phyloP scores from a whole-genome alignment of 2,888 invertebrate genomes.

The Drosophila atroscutellata region DNA sequence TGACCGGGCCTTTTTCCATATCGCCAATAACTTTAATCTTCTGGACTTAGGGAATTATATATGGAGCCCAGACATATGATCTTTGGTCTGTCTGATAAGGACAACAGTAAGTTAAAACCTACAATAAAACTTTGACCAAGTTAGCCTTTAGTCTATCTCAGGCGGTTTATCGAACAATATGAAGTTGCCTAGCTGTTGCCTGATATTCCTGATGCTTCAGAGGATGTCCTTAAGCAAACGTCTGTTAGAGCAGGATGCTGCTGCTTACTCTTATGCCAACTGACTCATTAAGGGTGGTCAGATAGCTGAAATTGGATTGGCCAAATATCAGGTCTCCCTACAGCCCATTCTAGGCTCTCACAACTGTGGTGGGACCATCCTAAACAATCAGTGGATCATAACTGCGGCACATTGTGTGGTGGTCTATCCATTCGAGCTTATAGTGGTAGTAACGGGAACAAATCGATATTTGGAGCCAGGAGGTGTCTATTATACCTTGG shows the following conservation, averaged over 20 bases:
- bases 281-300: slow-evolving; percentile 68
- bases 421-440: slow-evolving; percentile 13
- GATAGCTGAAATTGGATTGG: slow-evolving; percentile 66
- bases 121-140: slow-evolving; percentile 21
- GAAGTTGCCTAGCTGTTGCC: slow-evolving; percentile 40
- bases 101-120: neutral
- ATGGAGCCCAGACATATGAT: neutral
- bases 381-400: slow-evolving; percentile 67
- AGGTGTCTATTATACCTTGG: slow-evolving; percentile 42
- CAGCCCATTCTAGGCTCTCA: slow-evolving; percentile 65
- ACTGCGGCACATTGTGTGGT: slow-evolving; percentile 81
- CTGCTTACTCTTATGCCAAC: neutral
- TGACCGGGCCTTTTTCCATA: neutral
- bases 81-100: slow-evolving; percentile 22
- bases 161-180: slow-evolving; percentile 37
- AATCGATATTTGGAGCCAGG: slow-evolving; percentile 58
- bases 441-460: slow-evolving; percentile 72
- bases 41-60: neutral
- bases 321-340: slow-evolving; percentile 81
- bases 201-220: slow-evolving; percentile 36
- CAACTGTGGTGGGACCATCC: slow-evolving; percentile 80
- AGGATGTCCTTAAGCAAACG: slow-evolving; percentile 42
- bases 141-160: slow-evolving; percentile 36
- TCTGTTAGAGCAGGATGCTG: slow-evolving; percentile 1
- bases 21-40: neutral